These are phyloP conservation scores for Acronicta leporina DNA, from an alignment of 2,888 invertebrate species.

Conservation along the genomic window DNA sequence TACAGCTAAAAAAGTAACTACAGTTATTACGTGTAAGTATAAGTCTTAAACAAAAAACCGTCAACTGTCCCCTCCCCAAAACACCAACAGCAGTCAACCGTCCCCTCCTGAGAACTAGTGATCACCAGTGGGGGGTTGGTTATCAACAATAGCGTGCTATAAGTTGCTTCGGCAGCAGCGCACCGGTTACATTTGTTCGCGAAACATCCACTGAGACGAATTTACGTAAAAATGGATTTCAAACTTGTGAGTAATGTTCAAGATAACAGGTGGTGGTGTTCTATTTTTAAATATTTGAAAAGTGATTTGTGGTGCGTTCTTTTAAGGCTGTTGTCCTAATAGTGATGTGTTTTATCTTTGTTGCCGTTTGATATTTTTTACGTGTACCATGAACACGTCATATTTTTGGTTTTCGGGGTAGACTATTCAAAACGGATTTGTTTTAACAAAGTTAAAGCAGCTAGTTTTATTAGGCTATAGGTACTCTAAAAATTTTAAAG, in stretches of 20 bases:
- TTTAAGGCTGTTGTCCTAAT: conserved; percentile 16
- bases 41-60: background rate
- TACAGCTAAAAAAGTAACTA: too few species aligned
- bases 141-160: conserved; percentile 37
- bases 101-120: background rate
- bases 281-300: conserved; percentile 18
- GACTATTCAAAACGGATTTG: too few species aligned
- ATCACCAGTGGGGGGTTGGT: conserved; percentile 31
- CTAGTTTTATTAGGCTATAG: too few species aligned
- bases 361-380: background rate
- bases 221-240: conserved; percentile 58
- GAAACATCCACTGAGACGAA: conserved; percentile 18
- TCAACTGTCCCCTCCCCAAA: background rate
- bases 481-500: too few species aligned
- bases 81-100: too few species aligned
- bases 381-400: too few species aligned
- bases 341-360: background rate
- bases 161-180: conserved; percentile 17
- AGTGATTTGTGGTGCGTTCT: conserved; percentile 27
- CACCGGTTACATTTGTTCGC: conserved; percentile 35
- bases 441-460: too few species aligned
- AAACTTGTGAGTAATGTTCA: conserved; percentile 60
- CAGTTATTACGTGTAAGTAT: too few species aligned
- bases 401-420: too few species aligned
- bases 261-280: conserved; percentile 34